Base-by-base conservation (phyloP, 2,113 vertebrate genomes). In the Ibidorhyncha struthersii region DNA sequence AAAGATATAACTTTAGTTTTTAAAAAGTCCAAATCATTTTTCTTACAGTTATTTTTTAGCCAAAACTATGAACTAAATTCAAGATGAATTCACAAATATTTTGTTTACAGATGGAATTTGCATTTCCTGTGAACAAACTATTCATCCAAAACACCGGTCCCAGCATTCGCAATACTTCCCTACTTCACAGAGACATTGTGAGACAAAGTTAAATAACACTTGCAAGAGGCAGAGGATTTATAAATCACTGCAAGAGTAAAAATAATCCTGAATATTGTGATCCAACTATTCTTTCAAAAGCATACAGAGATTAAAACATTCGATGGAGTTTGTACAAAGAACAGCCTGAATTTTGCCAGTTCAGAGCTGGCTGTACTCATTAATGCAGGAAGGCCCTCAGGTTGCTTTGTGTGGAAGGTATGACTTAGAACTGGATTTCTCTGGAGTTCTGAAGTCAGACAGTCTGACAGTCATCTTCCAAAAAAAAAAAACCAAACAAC, bases 341-440 rank as follows among this genome's bases (percentile, higher is more conserved):
- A 97, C 97, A 97, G 90, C 45, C 70, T 95, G 97, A 97, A 97
- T 96, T 97, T 70, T 89, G 87, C 91, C 89, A 95, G 84, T 88
- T 90, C 18, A 80, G 97, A 92, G 93, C 91, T 84, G 93, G 85
- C 82, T 93, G 95, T 82, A 69, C 90, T 97, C 88, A 95, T 89
- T 97, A 93, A 96, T 34, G 49, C 92, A 92, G 89, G 90, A 97
- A 98, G 94, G 96, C 90, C 94, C 95, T 96, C 86, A 70, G 94
- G 90, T 40, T 85, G 62, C 77, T 96, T 93, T 89, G 85, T 61
- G 30, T 38, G 77, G 70, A 84, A 95, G 56, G 77, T 87, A 11
- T 20, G 72, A 93, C 62, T 59, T 59, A 65, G 65, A 82, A 82
- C 52, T 58, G 36, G 78, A 80, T 85, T 93, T 69, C 89, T 73